Base-by-base conservation (phyloP, 1,140 invertebrate genomes). In the Brachionus sp. region DNA sequence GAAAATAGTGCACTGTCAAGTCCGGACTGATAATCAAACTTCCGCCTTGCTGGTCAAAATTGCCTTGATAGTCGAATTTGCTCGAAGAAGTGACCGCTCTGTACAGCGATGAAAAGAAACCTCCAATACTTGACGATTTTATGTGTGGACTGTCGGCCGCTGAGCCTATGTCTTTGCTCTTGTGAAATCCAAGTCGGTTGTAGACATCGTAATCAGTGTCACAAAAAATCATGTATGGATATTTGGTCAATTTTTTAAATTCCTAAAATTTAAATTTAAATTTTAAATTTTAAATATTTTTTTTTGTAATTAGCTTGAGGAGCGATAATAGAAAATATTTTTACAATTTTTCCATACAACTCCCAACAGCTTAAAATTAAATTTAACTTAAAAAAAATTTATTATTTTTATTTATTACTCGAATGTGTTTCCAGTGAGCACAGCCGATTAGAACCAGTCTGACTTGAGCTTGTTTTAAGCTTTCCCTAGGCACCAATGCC, bases 341-440 rank as follows among this genome's bases (percentile, higher is more conserved):
- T n/a, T n/a, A n/a, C n/a, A n/a, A n/a, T n/a, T n/a, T n/a, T n/a
- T n/a, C n/a, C n/a, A n/a, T n/a, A 29, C 29, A 29, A 29, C 29
- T 29, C 29, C 3, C 29, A 29, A 29, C 3, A 29, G 16, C n/a
- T 73, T 73, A 3, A 42, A 42, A 13, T 10, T 42, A 13, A 42
- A 42, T 2, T 13, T 42, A 42, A 13, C 39, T 42, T 1, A 13
- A 7, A 42, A 42, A 2, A 29, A 29, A 29, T 1, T 3, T 29
- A 29, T 29, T 29, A 29, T 29, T 29, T 29, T 29, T 29, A 2
- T 29, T 16, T 23, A n/a, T 57, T 57, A 57, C 50, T 23, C 50
- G n/a, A 2, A 80, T 80, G 39, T 80, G 77, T 44, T 80, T 80
- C 77, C 77, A 80, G 35, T 80, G 77, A 13, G 77, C 77, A 35